phyloP scores from a whole-genome alignment of 2,113 vertebrate species.

The Corythoichthys haematopterus region DNA sequence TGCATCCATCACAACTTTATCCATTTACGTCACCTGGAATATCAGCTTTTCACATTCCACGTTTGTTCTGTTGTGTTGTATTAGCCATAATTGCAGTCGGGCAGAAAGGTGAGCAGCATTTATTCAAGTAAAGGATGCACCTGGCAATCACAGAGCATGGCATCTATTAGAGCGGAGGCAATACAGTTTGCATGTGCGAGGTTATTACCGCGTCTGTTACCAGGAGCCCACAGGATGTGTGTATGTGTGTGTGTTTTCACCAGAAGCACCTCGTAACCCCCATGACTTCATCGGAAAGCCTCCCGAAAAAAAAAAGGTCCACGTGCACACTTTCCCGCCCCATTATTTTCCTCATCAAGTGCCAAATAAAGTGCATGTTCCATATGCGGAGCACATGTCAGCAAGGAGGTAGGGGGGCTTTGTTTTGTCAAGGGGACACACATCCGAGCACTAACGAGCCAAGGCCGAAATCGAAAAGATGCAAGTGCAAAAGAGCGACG shows the following conservation, averaged over 20 bases:
- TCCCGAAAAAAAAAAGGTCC: constrained; percentile 12
- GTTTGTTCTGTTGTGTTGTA: not conserved
- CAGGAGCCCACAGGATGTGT: constrained; percentile 48
- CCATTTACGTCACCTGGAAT: not conserved
- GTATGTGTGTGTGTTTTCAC: constrained; percentile 31
- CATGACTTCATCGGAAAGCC: constrained; percentile 49
- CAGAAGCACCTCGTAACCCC: constrained; percentile 43
- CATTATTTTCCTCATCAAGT: constrained; percentile 33
- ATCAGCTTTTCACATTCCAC: not conserved
- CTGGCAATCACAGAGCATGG: not conserved
- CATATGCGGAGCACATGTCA: constrained; percentile 57
- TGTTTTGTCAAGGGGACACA: not conserved
- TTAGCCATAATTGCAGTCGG: not conserved
- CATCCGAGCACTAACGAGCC: not conserved
- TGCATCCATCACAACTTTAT: not conserved
- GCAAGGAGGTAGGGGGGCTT: not conserved
- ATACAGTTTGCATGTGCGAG: constrained; percentile 16
- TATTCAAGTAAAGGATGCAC: not conserved
- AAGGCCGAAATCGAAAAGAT: not conserved
- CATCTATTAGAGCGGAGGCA: not conserved
- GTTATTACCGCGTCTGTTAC: constrained; percentile 18
- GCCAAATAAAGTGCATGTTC: constrained; percentile 33
- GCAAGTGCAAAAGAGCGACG: constrained; percentile 28
- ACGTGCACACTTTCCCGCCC: not conserved
- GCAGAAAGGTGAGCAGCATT: not conserved